Evolutionary conservation across 2,113 vertebrate genomes (phyloP), one percentile per base, ranked within the genome.

Genomic region (Pachycephala philippinensis): DNA sequence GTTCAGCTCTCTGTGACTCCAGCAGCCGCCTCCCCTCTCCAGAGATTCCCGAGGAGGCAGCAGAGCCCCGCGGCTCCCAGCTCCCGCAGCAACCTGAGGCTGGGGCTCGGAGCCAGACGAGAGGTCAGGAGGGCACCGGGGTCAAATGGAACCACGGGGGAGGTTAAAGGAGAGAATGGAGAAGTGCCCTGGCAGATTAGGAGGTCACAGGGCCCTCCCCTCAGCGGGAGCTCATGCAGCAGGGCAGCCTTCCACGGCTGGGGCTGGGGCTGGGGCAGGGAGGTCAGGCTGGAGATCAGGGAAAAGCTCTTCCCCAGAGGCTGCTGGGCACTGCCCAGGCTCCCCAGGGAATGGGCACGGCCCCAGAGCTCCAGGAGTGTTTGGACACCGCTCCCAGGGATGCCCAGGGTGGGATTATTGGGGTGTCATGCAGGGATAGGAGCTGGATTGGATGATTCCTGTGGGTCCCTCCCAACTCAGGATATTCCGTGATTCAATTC

Each of bases 331-430:
- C 45, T 39, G 87, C 2, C 1, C 33, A n/a, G 60, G 45, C 19
- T 45, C 45, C 20, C 23, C 53, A 40, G 69, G 39, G 78, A 68
- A 59, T 4, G 69, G 78, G 11, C 39, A 53, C 1, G 0, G 69
- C 69, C n/a, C 53, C 78, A n/a, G 9, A 68, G 13, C 87, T n/a
- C n/a, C 35, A n/a, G 65, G 18, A 42, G 47, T 8, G 5, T 7
- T 42, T 10, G 37, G 42, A 15, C 57, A 63, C 2, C 0, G 1
- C 20, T 27, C 4, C 8, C 28, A 40, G 47, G 53, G 14, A 13
- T 30, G 44, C n/a, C 4, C 53, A 27, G 6, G 69, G 6, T 39
- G 69, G 39, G 7, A 39, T 0, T 45, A 31, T 2, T 52, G 76
- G 31, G 18, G 33, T 15, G 18, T 11, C 2, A 1, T 16, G 61